phyloP scores from a whole-genome alignment of 1,140 invertebrate genomes.

The Cataglyphis hispanica region DNA sequence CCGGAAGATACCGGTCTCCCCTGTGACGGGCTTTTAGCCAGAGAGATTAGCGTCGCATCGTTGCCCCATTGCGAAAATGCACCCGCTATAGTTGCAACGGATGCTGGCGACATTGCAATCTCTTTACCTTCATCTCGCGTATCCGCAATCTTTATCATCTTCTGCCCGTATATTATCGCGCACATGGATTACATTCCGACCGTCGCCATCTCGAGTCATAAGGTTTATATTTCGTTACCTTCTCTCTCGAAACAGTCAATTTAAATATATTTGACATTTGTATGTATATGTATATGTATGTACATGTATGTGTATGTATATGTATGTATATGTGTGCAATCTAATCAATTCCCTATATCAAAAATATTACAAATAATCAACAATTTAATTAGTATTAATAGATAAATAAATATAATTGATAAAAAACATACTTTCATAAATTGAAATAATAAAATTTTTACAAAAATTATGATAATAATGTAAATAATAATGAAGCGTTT shows the following conservation, averaged over 20 bases:
- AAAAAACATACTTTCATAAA: background rate
- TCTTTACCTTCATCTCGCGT: background rate
- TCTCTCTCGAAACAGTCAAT: background rate
- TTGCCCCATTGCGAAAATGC: slow-evolving; percentile 66
- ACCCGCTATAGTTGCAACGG: slow-evolving; percentile 34
- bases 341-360: background rate
- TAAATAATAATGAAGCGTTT: no score
- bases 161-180: background rate
- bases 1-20: slow-evolving; percentile 1
- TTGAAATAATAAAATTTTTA: slow-evolving; percentile 1
- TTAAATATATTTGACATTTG: background rate
- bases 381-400: background rate
- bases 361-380: background rate
- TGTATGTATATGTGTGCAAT: no score
- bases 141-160: background rate
- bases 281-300: no score
- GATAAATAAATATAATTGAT: background rate
- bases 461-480: no score
- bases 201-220: background rate
- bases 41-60: slow-evolving; percentile 77
- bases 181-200: background rate
- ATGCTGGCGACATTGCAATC: slow-evolving; percentile 25
- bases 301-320: no score
- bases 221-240: background rate
- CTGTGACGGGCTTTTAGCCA: slow-evolving; percentile 75